These are phyloP conservation scores for Orchesella flavescens DNA, from an alignment of 2,888 invertebrate genomes.

Conservation along the genomic window DNA sequence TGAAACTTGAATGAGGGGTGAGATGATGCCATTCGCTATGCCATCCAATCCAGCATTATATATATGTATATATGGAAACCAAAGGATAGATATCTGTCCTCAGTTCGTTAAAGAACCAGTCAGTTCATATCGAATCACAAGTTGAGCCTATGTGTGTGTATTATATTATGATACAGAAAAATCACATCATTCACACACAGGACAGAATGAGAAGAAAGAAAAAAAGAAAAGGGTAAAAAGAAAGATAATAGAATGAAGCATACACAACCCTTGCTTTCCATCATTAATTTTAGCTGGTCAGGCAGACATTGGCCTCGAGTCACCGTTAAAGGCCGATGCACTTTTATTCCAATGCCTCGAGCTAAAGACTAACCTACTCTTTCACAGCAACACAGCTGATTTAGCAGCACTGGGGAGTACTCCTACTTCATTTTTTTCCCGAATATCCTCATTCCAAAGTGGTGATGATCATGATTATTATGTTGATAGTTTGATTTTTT, in stretches of 20 bases:
- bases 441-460: slow-evolving; percentile 24
- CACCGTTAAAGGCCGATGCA: slow-evolving; percentile 73
- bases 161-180: too few relatives aligned
- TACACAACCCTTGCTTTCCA: slow-evolving; percentile 34
- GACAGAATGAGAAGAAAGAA: not conserved
- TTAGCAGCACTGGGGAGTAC: slow-evolving; percentile 58
- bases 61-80: too few relatives aligned
- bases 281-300: slow-evolving; percentile 51
- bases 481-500: too few relatives aligned
- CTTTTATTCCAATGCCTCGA: slow-evolving; percentile 72
- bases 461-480: not conserved
- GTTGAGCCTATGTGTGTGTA: too few relatives aligned
- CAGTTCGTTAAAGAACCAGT: too few relatives aligned
- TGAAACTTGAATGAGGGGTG: too few relatives aligned
- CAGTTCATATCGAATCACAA: too few relatives aligned
- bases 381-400: slow-evolving; percentile 70
- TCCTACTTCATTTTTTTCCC: slow-evolving; percentile 25
- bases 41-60: too few relatives aligned
- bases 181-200: too few relatives aligned
- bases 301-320: slow-evolving; percentile 72
- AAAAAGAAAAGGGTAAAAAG: not conserved
- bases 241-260: not conserved
- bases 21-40: too few relatives aligned
- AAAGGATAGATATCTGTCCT: too few relatives aligned
- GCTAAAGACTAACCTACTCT: slow-evolving; percentile 72